Base-by-base conservation (phyloP, 2,888 invertebrate species). In the Polietes domitor region DNA sequence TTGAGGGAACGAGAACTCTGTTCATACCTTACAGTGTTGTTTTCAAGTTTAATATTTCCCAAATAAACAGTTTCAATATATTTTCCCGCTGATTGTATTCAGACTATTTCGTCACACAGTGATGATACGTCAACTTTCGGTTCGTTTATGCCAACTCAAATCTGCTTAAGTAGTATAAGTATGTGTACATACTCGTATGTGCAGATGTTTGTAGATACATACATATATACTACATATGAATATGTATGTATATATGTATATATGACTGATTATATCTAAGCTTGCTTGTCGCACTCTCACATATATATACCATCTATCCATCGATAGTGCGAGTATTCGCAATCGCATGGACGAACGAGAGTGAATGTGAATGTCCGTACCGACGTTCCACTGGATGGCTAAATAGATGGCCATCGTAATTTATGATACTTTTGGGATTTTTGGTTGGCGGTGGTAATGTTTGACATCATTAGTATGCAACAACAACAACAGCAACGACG, bases 401-500 rank as follows among this genome's bases (percentile, higher is more conserved):
- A 72, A 55, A 77, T 63, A 74, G 19, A 70, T 71, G 32, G 74
- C 50, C 77, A 55, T 78, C 32, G 74, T 61, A 77, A 74, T 74
- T 75, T 63, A 63, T 43, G 77, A 74, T 53, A 71, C 77, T 65
- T 61, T 70, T 37, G 55, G 47, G 32, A 73, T 41, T 78, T 70
- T 43, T 63, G 21, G 21, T 21, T 68, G 21, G 68, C 21, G 41
- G 32, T 63, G 73, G 73, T 65, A 77, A 32, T 55, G 74, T 73
- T 79, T 79, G 65, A 76, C 75, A 79, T 82, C 78, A 79, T 72
- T 79, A 47, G 76, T 58, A 72, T 17, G 65, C 37, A 76, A 75
- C 53, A 55, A 53, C 19, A 71, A 43, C 24, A 68, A 43, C 68
- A 68, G 15, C 65, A 65, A 26, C n/a, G n/a, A n/a, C 2, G 19